Conservation (phyloP, 2,797 vertebrate genomes). For the Tenualosa thibaudeaui region DNA sequence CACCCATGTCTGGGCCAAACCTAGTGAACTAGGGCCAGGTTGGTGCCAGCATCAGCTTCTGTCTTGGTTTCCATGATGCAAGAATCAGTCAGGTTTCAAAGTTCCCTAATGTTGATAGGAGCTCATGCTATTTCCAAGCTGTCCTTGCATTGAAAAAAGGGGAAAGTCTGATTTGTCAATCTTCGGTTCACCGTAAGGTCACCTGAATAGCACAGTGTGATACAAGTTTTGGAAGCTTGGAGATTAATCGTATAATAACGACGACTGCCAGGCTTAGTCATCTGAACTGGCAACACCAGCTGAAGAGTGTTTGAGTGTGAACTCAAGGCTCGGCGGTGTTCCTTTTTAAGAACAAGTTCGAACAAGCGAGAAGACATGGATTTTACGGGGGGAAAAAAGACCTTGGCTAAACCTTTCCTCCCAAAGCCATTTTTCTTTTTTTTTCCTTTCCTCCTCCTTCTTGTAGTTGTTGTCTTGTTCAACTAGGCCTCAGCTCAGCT, state of each 20-base stretch:
- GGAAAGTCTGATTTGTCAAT: slow-evolving; percentile 50
- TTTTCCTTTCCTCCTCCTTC: slow-evolving; percentile 10
- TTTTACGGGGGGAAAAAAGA: slow-evolving; percentile 56
- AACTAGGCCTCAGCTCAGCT: neutral
- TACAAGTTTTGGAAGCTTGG: slow-evolving; percentile 61
- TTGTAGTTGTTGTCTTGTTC: slow-evolving; percentile 13
- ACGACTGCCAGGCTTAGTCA: slow-evolving; percentile 72
- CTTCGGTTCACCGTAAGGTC: slow-evolving; percentile 67
- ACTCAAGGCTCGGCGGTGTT: slow-evolving; percentile 59
- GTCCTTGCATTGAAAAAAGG: slow-evolving; percentile 28
- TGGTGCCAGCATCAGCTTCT: slow-evolving; percentile 7
- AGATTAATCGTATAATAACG: slow-evolving; percentile 68
- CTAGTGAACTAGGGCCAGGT: slow-evolving; percentile 1
- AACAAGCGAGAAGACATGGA: slow-evolving; percentile 67
- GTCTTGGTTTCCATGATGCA: neutral
- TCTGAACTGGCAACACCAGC: slow-evolving; percentile 68
- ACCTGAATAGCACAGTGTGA: slow-evolving; percentile 53
- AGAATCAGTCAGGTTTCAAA: neutral
- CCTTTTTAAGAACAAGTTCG: slow-evolving; percentile 71
- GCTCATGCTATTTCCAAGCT: slow-evolving; percentile 33
- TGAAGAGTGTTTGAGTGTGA: slow-evolving; percentile 60
- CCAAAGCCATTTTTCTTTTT: slow-evolving; percentile 45
- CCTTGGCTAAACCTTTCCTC: slow-evolving; percentile 48
- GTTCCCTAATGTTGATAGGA: slow-evolving; percentile 37
- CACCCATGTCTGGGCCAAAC: neutral